A percentile compares a stretch with the other conserved stretches of the same genome.
Conservation (phyloP, 2,113 vertebrate species). For the Siphamia tubifer region DNA sequence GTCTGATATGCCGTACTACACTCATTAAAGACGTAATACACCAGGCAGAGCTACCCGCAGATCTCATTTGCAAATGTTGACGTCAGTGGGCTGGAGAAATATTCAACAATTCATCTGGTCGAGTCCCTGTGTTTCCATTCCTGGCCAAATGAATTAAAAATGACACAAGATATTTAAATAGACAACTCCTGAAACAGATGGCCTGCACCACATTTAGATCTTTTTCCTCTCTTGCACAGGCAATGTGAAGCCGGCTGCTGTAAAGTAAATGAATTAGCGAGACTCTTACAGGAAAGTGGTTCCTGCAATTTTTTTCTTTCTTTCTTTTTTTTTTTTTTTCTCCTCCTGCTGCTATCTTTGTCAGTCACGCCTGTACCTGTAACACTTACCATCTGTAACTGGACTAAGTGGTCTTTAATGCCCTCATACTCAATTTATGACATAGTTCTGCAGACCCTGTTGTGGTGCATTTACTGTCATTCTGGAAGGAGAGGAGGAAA, state of each 20-base stretch:
- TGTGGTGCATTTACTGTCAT: slow-evolving; percentile 19
- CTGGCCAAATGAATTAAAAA: slow-evolving; percentile 54
- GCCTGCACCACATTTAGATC: slow-evolving; percentile 32
- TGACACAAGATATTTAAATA: slow-evolving; percentile 51
- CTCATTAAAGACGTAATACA: too few species aligned
- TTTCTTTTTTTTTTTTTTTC: too few species aligned
- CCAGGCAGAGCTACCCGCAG: slow-evolving; percentile 2
- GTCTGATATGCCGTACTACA: slow-evolving; percentile 5
- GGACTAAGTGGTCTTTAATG: slow-evolving; percentile 11
- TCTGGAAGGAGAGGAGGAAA: slow-evolving; percentile 11
- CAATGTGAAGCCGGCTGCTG: slow-evolving; percentile 11
- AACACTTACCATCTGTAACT: slow-evolving; percentile 35
- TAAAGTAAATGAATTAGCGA: slow-evolving; percentile 38
- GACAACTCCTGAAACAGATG: slow-evolving; percentile 63
- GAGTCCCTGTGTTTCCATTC: slow-evolving; percentile 43
- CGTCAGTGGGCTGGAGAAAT: slow-evolving; percentile 49
- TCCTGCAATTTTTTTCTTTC: slow-evolving; percentile 32
- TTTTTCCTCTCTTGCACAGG: neutral
- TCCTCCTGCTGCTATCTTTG: slow-evolving; percentile 10
- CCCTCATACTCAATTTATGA: slow-evolving; percentile 19
- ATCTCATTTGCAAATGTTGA: slow-evolving; percentile 18
- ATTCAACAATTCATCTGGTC: slow-evolving; percentile 29
- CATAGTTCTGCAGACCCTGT: slow-evolving; percentile 5
- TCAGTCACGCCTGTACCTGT: neutral
- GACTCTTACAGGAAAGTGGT: slow-evolving; percentile 16